phyloP scores from a whole-genome alignment of 1,140 invertebrate species.

The Branchinecta lindahli region DNA sequence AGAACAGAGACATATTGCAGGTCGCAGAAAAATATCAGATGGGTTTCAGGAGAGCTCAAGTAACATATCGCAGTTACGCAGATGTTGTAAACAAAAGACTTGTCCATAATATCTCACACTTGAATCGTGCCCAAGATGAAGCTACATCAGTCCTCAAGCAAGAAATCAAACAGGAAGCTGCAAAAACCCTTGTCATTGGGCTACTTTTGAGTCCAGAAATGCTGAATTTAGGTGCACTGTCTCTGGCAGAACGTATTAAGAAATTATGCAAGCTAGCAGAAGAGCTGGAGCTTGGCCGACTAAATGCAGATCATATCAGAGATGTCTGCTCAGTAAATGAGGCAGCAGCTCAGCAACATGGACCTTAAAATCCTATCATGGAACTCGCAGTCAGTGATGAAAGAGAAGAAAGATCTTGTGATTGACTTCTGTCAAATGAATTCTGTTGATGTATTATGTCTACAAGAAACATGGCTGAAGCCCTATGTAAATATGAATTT shows the following conservation, averaged over 20 bases:
- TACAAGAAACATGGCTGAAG: background rate
- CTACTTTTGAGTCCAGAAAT: background rate
- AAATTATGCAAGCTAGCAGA: no score
- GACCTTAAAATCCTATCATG: constrained; percentile 8
- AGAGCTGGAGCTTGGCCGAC: no score
- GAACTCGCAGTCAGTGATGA: constrained; percentile 4
- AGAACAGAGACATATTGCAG: background rate
- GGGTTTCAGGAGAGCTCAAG: constrained; percentile 7
- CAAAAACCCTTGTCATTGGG: background rate
- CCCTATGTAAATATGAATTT: constrained; percentile 6
- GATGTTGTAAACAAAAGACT: constrained; percentile 1
- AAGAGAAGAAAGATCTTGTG: constrained; percentile 8
- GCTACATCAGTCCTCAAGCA: background rate
- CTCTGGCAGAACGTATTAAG: no score
- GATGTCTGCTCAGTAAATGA: background rate
- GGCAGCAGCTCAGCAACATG: constrained; percentile 7
- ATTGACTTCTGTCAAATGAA: constrained; percentile 1
- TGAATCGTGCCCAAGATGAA: background rate
- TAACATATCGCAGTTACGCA: background rate
- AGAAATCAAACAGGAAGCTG: background rate
- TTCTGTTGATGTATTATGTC: no score
- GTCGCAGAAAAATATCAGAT: constrained; percentile 5
- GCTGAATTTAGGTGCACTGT: no score
- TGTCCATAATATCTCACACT: background rate
- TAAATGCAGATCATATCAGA: no score